phyloP scores from a whole-genome alignment of 2,888 invertebrate genomes.

The Orchesella flavescens region DNA sequence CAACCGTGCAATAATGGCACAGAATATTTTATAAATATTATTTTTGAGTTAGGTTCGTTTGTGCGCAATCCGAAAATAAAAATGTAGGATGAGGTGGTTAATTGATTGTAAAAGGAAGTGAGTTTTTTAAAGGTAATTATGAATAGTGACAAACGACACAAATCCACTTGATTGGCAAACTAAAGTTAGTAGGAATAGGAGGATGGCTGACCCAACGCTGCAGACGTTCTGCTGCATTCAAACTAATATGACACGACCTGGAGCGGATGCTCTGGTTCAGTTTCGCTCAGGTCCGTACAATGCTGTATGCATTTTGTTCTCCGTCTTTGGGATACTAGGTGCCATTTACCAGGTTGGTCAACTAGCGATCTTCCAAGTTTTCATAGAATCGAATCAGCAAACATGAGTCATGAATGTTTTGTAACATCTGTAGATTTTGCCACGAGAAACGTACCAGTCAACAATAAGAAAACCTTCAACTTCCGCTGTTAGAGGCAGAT shows the following conservation, averaged over 20 bases:
- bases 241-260: conserved; percentile 80
- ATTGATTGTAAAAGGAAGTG: neutral
- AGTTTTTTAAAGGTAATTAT: neutral
- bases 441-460: conserved; percentile 77
- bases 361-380: neutral
- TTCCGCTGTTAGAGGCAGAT: conserved; percentile 80
- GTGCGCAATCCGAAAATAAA: neutral
- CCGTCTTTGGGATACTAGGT: conserved; percentile 83
- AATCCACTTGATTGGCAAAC: neutral
- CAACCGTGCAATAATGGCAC: too few relatives aligned
- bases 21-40: neutral
- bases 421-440: conserved; percentile 78
- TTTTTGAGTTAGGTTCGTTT: neutral
- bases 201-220: conserved; percentile 87
- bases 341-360: conserved; percentile 83
- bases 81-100: neutral
- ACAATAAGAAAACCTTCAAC: conserved; percentile 78
- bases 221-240: conserved; percentile 88
- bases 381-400: neutral
- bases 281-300: conserved; percentile 86
- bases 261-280: conserved; percentile 81
- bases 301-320: conserved; percentile 83
- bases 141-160: neutral
- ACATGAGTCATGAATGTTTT: neutral
- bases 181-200: neutral